These are phyloP conservation scores for Caenorhabditis briggsae DNA, from an alignment of 1,140 invertebrate genomes.

Conservation along the genomic window DNA sequence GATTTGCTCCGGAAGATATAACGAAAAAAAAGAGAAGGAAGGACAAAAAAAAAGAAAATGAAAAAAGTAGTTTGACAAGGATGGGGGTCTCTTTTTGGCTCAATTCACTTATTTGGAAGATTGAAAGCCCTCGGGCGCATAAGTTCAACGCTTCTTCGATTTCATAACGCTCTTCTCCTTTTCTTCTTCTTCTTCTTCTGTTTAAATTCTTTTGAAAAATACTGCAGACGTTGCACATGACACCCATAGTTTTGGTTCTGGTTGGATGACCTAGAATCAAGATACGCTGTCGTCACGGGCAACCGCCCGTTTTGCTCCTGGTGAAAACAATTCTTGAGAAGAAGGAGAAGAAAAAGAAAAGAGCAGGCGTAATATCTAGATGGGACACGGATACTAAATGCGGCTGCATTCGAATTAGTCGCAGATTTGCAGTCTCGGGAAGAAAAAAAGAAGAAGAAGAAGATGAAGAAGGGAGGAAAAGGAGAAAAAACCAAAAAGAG, in stretches of 20 bases:
- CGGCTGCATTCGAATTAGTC: constrained; percentile 3
- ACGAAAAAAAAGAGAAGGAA: background rate
- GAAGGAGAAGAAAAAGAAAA: background rate
- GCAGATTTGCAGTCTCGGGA: background rate
- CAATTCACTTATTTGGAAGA: constrained; percentile 45
- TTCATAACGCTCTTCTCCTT: constrained; percentile 1
- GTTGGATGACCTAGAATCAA: constrained; percentile 8
- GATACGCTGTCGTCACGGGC: constrained; percentile 31
- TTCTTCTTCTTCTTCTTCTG: background rate
- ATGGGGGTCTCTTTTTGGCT: constrained; percentile 27
- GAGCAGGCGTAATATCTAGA: background rate
- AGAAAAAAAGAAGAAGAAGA: too few relatives aligned
- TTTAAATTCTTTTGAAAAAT: constrained; percentile 7
- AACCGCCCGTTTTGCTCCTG: background rate
- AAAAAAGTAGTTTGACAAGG: constrained; percentile 37
- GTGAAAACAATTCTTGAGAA: background rate
- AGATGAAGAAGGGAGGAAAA: background rate
- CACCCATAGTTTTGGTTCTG: background rate
- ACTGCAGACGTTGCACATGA: background rate
- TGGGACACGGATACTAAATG: background rate
- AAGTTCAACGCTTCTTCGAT: constrained; percentile 34
- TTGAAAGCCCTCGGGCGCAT: constrained; percentile 47
- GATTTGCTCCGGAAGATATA: background rate
- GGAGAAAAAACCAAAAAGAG: background rate
- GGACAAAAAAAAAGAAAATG: constrained; percentile 1